Conservation (phyloP, 2,797 vertebrate species). For the Orestias chungarensis region DNA sequence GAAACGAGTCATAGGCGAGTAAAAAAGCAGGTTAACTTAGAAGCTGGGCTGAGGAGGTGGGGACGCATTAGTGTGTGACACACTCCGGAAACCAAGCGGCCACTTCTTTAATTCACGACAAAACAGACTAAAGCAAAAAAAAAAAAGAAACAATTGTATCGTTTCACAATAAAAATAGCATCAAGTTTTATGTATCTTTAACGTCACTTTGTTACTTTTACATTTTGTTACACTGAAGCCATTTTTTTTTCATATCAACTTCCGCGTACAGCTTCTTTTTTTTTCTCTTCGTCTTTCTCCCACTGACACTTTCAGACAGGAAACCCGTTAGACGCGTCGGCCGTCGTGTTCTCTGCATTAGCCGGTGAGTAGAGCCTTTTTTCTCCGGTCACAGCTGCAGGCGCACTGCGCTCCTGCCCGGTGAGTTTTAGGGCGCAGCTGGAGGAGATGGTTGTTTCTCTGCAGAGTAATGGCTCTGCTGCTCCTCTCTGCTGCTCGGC, state of each 20-base stretch:
- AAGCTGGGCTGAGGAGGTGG: no score
- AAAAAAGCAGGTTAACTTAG: no score
- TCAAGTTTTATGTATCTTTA: background rate
- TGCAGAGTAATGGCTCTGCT: conserved; percentile 29
- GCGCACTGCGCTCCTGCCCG: background rate
- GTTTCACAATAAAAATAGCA: background rate
- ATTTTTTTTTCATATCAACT: conserved; percentile 63
- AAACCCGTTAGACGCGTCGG: conserved; percentile 60
- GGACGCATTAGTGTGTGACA: conserved; percentile 78
- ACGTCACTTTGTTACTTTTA: background rate
- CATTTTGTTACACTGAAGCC: background rate
- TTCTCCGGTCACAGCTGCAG: background rate
- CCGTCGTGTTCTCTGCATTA: conserved; percentile 45
- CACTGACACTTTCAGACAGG: conserved; percentile 77
- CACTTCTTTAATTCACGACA: conserved; percentile 9
- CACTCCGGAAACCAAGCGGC: conserved; percentile 69
- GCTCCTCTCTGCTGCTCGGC: conserved; percentile 2
- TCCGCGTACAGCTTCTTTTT: conserved; percentile 74
- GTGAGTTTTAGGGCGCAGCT: background rate
- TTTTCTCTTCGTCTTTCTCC: conserved; percentile 64
- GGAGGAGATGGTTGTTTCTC: conserved; percentile 36
- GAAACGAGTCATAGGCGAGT: no score
- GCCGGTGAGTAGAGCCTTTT: conserved; percentile 56
- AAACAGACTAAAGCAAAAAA: conserved; percentile 1
- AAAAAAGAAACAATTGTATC: background rate